These are phyloP conservation scores for Apoda limacodes DNA, from an alignment of 2,888 invertebrate species.

Conservation along the genomic window DNA sequence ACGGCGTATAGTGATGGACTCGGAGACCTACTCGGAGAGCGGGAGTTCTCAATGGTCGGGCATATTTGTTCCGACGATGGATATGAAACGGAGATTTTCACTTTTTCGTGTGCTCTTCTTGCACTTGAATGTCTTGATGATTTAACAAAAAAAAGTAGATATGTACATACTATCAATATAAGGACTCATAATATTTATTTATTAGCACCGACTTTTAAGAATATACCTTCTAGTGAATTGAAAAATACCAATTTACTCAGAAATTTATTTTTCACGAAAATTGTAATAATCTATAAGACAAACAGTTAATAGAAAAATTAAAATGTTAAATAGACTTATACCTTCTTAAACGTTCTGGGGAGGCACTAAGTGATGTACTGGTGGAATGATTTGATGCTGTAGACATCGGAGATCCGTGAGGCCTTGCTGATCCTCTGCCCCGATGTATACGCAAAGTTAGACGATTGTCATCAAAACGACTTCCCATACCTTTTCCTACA, in stretches of 20 bases:
- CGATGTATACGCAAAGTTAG: slow-evolving; percentile 91
- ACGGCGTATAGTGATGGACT: slow-evolving; percentile 73
- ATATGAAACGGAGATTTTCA: slow-evolving; percentile 88
- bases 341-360: slow-evolving; percentile 71
- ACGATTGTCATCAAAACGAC: slow-evolving; percentile 89
- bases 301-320: slow-evolving; percentile 1
- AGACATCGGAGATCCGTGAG: slow-evolving; percentile 76
- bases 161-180: too few species aligned
- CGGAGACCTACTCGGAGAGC: slow-evolving; percentile 47
- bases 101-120: slow-evolving; percentile 77
- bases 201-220: too few species aligned
- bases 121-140: slow-evolving; percentile 72
- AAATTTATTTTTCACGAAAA: background rate
- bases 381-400: slow-evolving; percentile 78
- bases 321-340: slow-evolving; percentile 18
- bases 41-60: slow-evolving; percentile 46
- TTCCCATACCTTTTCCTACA: slow-evolving; percentile 75
- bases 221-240: too few species aligned
- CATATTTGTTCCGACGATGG: slow-evolving; percentile 82
- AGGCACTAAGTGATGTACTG: slow-evolving; percentile 75
- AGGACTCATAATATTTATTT: too few species aligned
- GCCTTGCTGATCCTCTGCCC: slow-evolving; percentile 83
- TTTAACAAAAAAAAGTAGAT: too few species aligned
- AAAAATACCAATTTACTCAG: too few species aligned
- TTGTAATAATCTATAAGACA: background rate